Evolutionary conservation across 2,797 vertebrate species (phyloP).

Genomic region (Falco columbarius): DNA sequence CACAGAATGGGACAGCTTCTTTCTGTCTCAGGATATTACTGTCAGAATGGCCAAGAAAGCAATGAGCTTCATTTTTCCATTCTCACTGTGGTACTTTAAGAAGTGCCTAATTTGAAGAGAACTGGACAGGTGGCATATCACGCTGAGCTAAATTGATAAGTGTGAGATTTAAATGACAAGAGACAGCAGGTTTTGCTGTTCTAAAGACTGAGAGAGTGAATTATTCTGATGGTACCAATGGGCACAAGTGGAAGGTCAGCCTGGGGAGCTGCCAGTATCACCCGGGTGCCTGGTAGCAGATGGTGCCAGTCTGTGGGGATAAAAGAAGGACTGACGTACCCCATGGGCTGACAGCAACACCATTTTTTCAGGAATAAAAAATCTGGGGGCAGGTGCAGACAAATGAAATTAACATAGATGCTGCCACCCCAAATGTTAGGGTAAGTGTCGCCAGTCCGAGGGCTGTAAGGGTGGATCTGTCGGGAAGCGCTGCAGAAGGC

Average conservation of each 20-base stretch:
- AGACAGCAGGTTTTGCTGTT: slow-evolving; percentile 21
- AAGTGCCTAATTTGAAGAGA: slow-evolving; percentile 1
- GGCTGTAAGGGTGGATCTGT: background rate
- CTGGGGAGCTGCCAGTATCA: background rate
- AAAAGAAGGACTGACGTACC: background rate
- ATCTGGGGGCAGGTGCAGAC: background rate
- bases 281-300: background rate
- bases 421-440: background rate
- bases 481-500: background rate
- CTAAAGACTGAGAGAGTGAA: background rate
- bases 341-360: rapidly evolving
- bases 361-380: background rate
- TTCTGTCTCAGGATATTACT: slow-evolving; percentile 9
- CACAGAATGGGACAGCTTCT: slow-evolving; percentile 16
- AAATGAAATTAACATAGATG: background rate
- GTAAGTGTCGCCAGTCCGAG: background rate
- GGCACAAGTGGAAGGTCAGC: background rate
- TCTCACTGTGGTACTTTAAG: background rate
- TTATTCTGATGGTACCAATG: background rate
- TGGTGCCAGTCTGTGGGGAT: background rate
- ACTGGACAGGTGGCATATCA: slow-evolving; percentile 8
- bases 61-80: background rate
- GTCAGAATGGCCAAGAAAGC: background rate
- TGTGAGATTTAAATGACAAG: slow-evolving; percentile 38
- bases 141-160: background rate